phyloP scores from a whole-genome alignment of 2,797 vertebrate genomes.

The Macroramphosus scolopax region DNA sequence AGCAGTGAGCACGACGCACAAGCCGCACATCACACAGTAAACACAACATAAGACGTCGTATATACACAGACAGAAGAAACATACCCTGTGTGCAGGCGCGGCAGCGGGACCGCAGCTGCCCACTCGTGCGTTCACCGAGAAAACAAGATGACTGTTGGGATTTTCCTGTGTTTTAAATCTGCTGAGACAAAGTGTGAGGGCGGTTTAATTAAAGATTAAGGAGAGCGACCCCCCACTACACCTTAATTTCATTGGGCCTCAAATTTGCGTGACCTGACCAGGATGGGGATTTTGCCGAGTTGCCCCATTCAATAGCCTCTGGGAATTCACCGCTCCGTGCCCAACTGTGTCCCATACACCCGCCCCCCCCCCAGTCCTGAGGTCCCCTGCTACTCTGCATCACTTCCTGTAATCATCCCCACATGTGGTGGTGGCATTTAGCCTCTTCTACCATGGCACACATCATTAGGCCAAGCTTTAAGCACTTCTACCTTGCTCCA shows the following conservation, averaged over 20 bases:
- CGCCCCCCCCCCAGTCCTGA: slow-evolving; percentile 43
- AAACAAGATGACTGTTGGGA: slow-evolving; percentile 6
- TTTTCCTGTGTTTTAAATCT: slow-evolving; percentile 36
- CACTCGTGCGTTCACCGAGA: neutral
- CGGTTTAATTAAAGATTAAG: slow-evolving; percentile 72
- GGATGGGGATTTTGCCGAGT: slow-evolving; percentile 68
- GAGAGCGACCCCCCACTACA: slow-evolving; percentile 42
- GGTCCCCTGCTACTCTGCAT: slow-evolving; percentile 70
- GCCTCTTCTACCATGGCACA: slow-evolving; percentile 71
- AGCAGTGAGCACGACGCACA: too few relatives aligned
- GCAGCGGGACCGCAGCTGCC: too few relatives aligned
- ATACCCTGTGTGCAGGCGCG: too few relatives aligned
- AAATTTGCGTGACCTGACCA: slow-evolving; percentile 75
- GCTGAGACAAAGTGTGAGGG: slow-evolving; percentile 38
- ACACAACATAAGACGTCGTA: too few relatives aligned
- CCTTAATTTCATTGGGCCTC: slow-evolving; percentile 65
- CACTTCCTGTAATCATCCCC: slow-evolving; percentile 82
- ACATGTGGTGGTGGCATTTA: slow-evolving; percentile 79
- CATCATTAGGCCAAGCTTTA: slow-evolving; percentile 79
- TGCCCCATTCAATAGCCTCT: slow-evolving; percentile 68
- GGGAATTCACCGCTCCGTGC: slow-evolving; percentile 66
- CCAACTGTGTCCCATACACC: slow-evolving; percentile 48
- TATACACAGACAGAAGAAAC: too few relatives aligned
- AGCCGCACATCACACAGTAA: too few relatives aligned
- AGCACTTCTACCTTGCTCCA: slow-evolving; percentile 72